Percentiles rank a stretch among this genome's conserved stretches.
phyloP scores from a whole-genome alignment of 2,888 invertebrate species.

The Linnaemya tessellans region DNA sequence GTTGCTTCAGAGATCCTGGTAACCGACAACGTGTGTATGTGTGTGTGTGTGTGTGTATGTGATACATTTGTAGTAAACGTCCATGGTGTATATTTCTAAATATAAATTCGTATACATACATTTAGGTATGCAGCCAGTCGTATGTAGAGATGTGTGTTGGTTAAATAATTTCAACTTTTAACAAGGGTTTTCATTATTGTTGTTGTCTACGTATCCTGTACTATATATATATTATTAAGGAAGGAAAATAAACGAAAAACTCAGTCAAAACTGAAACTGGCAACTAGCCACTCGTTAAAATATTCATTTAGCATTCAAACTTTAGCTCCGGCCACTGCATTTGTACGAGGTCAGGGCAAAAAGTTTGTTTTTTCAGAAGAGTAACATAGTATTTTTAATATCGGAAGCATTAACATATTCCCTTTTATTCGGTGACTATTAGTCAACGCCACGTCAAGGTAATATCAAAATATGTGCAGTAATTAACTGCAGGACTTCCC shows the following conservation, averaged over 20 bases:
- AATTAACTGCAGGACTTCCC: too few relatives aligned
- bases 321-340: slow-evolving; percentile 5
- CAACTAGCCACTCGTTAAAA: slow-evolving; percentile 70
- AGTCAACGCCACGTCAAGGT: too few relatives aligned
- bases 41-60: too few relatives aligned
- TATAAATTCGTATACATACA: background rate
- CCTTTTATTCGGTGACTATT: too few relatives aligned
- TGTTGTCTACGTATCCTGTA: slow-evolving; percentile 21
- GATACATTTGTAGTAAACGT: background rate
- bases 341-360: background rate
- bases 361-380: background rate
- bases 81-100: background rate
- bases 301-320: slow-evolving; percentile 60
- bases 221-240: background rate
- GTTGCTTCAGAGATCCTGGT: slow-evolving; percentile 24
- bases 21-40: too few relatives aligned
- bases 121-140: too few relatives aligned
- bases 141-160: background rate
- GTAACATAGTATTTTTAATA: too few relatives aligned
- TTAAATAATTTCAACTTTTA: slow-evolving; percentile 63
- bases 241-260: slow-evolving; percentile 31
- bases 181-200: slow-evolving; percentile 40
- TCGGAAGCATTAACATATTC: too few relatives aligned
- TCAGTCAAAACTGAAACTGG: slow-evolving; percentile 60
- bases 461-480: too few relatives aligned